Conservation (phyloP, 1,140 invertebrate species). For the Neoseiulus cucumeris region DNA sequence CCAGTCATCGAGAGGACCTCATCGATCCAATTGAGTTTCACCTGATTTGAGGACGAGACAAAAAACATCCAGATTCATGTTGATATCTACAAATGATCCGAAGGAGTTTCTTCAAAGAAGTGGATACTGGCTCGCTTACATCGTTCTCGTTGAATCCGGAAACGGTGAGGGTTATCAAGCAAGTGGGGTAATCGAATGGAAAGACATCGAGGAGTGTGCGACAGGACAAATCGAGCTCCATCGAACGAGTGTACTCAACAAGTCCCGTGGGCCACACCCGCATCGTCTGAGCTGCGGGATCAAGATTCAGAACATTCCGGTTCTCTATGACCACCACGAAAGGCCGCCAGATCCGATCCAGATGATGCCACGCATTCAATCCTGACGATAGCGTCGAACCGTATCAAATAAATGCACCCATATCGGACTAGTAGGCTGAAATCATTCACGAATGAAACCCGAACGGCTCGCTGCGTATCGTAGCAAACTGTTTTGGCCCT, state of each 20-base stretch:
- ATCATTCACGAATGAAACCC: too few relatives aligned
- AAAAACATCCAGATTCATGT: not conserved
- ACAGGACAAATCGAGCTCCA: not conserved
- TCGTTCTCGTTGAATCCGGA: not conserved
- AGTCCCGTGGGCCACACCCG: not conserved
- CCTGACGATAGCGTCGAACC: not conserved
- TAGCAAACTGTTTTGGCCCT: too few relatives aligned
- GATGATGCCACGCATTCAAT: not conserved
- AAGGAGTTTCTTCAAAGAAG: not conserved
- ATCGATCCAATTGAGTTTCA: not conserved
- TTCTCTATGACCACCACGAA: not conserved
- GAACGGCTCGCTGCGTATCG: too few relatives aligned
- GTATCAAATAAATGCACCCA: too few relatives aligned
- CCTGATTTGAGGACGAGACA: not conserved
- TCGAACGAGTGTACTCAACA: not conserved
- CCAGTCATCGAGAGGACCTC: not conserved
- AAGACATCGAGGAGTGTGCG: not conserved
- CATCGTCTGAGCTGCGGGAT: not conserved
- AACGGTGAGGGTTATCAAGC: not conserved
- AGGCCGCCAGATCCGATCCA: not conserved
- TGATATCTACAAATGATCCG: too few relatives aligned
- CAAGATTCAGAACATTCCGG: not conserved
- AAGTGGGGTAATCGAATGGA: not conserved
- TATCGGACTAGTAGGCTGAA: too few relatives aligned
- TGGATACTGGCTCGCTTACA: not conserved